phyloP scores from a whole-genome alignment of 1,140 invertebrate species.

The Anadara kagoshimensis region DNA sequence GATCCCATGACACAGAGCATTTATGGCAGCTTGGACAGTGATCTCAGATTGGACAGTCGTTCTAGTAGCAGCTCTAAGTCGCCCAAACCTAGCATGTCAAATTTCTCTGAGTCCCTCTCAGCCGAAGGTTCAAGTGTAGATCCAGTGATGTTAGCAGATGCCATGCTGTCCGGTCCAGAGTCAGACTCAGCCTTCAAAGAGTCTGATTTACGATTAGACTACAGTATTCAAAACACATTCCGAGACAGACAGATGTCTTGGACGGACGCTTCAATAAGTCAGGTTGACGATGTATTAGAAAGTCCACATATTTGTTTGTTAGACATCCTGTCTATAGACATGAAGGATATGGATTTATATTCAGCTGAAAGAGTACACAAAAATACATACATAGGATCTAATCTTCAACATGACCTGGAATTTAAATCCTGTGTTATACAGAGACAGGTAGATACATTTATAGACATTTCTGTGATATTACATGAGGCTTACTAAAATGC shows the following conservation, averaged over 20 bases:
- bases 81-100: slow-evolving; percentile 7
- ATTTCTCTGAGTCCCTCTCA: background rate
- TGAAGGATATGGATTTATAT: slow-evolving; percentile 89
- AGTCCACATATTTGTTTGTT: slow-evolving; percentile 76
- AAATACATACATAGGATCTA: slow-evolving; percentile 44
- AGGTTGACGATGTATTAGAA: slow-evolving; percentile 6
- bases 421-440: slow-evolving; percentile 63
- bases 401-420: slow-evolving; percentile 57
- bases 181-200: background rate
- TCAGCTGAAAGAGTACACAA: slow-evolving; percentile 76
- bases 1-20: slow-evolving; percentile 70
- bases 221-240: background rate
- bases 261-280: background rate
- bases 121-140: slow-evolving; percentile 56
- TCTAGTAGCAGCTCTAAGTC: slow-evolving; percentile 31
- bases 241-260: slow-evolving; percentile 1
- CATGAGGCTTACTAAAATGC: no score
- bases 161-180: slow-evolving; percentile 1
- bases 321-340: slow-evolving; percentile 85
- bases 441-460: slow-evolving; percentile 54
- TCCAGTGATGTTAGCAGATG: slow-evolving; percentile 35
- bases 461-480: no score
- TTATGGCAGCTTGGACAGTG: slow-evolving; percentile 66
- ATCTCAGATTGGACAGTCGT: slow-evolving; percentile 24
- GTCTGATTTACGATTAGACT: background rate